phyloP scores from a whole-genome alignment of 2,888 invertebrate genomes.

The Drosophila dives region DNA sequence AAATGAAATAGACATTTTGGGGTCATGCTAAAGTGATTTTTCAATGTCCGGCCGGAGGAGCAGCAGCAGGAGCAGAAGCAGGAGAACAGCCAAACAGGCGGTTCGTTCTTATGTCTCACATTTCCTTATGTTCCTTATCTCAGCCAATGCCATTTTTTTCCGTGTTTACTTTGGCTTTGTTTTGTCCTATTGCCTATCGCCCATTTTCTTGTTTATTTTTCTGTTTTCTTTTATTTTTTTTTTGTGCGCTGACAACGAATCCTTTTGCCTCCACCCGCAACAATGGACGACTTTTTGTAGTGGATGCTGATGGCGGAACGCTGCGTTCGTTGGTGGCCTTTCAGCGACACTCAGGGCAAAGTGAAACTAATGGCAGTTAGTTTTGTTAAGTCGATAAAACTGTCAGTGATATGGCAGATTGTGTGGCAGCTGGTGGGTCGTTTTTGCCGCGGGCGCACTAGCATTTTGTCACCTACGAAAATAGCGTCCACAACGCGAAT shows the following conservation, averaged over 20 bases:
- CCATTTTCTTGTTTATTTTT: constrained; percentile 27
- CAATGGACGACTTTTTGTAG: constrained; percentile 44
- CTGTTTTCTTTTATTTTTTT: constrained; percentile 2
- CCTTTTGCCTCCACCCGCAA: constrained; percentile 30
- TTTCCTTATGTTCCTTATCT: constrained; percentile 62
- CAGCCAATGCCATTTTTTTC: constrained; percentile 25
- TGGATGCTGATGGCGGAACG: constrained; percentile 36
- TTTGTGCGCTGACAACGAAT: constrained; percentile 20
- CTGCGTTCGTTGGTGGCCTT: constrained; percentile 65
- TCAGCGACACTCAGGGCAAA: constrained; percentile 76
- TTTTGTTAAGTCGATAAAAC: constrained; percentile 83
- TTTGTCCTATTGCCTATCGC: constrained; percentile 45
- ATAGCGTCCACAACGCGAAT: constrained; percentile 10
- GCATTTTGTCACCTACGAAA: constrained; percentile 48
- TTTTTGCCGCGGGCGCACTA: constrained; percentile 20
- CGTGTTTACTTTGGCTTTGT: constrained; percentile 75
- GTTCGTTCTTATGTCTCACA: constrained; percentile 30
- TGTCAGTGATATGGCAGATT: constrained; percentile 82
- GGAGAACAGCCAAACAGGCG: constrained; percentile 18
- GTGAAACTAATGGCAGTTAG: constrained; percentile 83
- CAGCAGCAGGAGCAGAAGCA: background rate
- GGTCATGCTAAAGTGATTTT: constrained; percentile 83
- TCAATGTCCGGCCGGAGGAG: constrained; percentile 68
- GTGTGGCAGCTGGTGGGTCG: constrained; percentile 68
- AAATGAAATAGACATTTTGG: constrained; percentile 82